These are phyloP conservation scores for Brachyopa scutellaris DNA, from an alignment of 2,888 invertebrate genomes.

Conservation along the genomic window DNA sequence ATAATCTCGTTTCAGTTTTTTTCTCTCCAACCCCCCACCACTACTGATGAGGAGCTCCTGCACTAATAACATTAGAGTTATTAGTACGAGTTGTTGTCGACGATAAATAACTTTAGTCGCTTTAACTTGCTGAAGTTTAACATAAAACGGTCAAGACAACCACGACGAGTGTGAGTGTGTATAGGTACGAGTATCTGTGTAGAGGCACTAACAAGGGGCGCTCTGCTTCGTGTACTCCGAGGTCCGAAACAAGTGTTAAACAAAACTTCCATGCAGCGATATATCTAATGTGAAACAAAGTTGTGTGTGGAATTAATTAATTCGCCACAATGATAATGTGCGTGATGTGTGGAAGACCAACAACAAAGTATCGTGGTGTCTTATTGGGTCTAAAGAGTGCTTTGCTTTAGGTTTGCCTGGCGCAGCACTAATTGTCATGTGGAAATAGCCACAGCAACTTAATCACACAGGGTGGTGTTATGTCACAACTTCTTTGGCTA, in stretches of 20 bases:
- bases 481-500: too few species aligned
- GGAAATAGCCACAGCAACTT: too few species aligned
- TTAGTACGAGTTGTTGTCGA: slow-evolving; percentile 67
- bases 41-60: slow-evolving; percentile 21
- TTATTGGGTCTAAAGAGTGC: slow-evolving; percentile 41
- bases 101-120: slow-evolving; percentile 67
- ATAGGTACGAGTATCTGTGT: too few species aligned
- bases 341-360: slow-evolving; percentile 55
- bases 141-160: slow-evolving; percentile 19
- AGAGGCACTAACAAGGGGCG: too few species aligned
- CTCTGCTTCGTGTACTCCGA: slow-evolving; percentile 15
- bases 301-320: slow-evolving; percentile 59
- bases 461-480: too few species aligned
- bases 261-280: slow-evolving; percentile 58
- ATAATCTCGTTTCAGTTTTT: slow-evolving; percentile 63
- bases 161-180: too few species aligned
- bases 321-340: slow-evolving; percentile 62
- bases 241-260: slow-evolving; percentile 65
- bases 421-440: slow-evolving; percentile 28
- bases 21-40: too few species aligned
- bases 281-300: slow-evolving; percentile 49
- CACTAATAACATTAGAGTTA: slow-evolving; percentile 70
- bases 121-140: slow-evolving; percentile 55
- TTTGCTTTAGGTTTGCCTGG: slow-evolving; percentile 26
- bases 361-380: slow-evolving; percentile 20